These are phyloP conservation scores for Branchinecta lynchi DNA, from an alignment of 1,140 invertebrate genomes.

Conservation along the genomic window DNA sequence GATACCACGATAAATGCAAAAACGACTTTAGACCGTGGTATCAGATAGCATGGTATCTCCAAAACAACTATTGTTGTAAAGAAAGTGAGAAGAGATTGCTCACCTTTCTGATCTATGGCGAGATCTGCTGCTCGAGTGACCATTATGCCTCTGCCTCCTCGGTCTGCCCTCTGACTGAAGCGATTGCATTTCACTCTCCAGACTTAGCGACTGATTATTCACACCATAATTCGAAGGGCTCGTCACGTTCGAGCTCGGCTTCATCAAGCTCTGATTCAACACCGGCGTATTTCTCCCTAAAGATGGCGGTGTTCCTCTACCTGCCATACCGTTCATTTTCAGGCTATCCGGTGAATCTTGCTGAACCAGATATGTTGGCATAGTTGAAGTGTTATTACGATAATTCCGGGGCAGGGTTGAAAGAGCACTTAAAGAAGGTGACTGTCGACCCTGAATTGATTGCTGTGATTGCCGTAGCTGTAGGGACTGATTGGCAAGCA, in stretches of 20 bases:
- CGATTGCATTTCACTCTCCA: background rate
- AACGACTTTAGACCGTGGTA: too few relatives aligned
- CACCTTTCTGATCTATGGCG: slow-evolving; percentile 2
- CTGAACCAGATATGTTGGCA: background rate
- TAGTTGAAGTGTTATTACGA: background rate
- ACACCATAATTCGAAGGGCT: background rate
- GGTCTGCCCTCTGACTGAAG: background rate
- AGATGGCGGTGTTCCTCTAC: background rate
- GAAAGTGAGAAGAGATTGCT: background rate
- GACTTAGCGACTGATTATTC: background rate
- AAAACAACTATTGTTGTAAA: background rate
- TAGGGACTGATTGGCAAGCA: background rate
- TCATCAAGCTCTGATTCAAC: background rate
- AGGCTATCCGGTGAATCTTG: background rate
- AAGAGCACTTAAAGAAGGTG: background rate
- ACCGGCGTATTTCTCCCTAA: background rate
- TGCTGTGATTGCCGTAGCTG: background rate
- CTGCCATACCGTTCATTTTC: background rate
- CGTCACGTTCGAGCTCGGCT: background rate
- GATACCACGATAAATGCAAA: too few relatives aligned
- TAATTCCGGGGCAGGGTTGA: background rate
- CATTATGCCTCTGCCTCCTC: background rate
- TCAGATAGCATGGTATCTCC: too few relatives aligned
- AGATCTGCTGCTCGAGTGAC: background rate
- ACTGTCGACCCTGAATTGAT: background rate